Base-by-base conservation (phyloP, 2,113 vertebrate genomes). In the Protobothrops mucrosquamatus region DNA sequence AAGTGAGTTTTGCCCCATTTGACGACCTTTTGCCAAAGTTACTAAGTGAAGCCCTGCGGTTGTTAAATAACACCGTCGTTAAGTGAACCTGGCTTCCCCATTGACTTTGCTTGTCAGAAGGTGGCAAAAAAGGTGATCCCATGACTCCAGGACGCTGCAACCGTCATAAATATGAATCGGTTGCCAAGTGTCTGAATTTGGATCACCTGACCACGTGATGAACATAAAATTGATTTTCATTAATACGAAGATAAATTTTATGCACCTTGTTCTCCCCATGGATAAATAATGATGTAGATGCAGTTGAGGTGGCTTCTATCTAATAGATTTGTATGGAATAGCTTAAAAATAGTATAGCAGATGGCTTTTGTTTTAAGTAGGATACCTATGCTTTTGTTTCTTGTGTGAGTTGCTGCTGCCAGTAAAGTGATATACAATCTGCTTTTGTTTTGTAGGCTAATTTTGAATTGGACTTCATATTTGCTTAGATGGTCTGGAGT, bases 391-490 rank as follows among this genome's bases (percentile, higher is more conserved):
- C 12, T 81, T 8, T 39, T 91, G 14, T 94, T 1, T 57, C 24
- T 56, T 85, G 3, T 51, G 2, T 34, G 8, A 2, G 8, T 57
- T 46, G 3, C 54, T 89, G 2, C 48, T 86, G 22, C 12, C 20
- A 26, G 0, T 61, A 86, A 43, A 57, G 0, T 85, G 54, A 85
- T 26, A 34, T 24, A 43, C 6, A 23, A n/a, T 26, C 1, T 61
- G 15, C 0, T 91, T 3, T 15, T 34, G 0, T 85, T 1, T 1
- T 85, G 52, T 59, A 97, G 95, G 69, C 0, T 85, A 15, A 11
- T 56, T 93, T 0, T 0, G n/a, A 92, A 43, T 0, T 89, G 69
- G 89, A 74, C 3, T 0, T 92, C 88, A 69, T 26, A 24, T 1
- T 4, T 22, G 0, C 93, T 57, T 92, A 92, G 89, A 52, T 90